Evolutionary conservation across 2,113 vertebrate species (phyloP), one percentile per base, ranked within the genome.

Genomic region (Aspidoscelis tigris): DNA sequence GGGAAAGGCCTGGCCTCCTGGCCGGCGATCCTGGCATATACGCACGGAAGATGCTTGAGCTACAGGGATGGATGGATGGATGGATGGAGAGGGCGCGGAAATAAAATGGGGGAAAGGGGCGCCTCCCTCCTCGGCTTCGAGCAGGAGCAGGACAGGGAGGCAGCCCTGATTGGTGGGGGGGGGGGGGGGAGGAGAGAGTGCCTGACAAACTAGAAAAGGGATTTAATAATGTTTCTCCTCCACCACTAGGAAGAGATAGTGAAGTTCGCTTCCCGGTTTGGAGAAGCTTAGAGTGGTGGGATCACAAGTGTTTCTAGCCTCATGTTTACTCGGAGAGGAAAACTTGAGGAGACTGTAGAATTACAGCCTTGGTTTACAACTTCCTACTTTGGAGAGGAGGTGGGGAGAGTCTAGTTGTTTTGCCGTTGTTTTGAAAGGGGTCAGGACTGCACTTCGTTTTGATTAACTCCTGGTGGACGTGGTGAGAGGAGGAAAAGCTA

Each of bases 1-100:
- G 47, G 66, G 33, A 55, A 4, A 83, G 82, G 75, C 82, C 82
- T 58, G 18, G 47, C 74, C 74, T 47, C 47, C 82, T 26, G 58
- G 75, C 14, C 14, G 64, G 24, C n/a, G 21, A 33, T 33, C 33
- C 33, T 33, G 33, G 33, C 33, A 33, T 33, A 33, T 33, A 33
- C 33, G 33, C 33, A 73, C 26, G 12, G 70, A 61, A 39, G 82
- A 43, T 83, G 82, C 74, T 58, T 70, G 9, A 64, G 64, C 61
- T 2, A 2, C 1, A 10, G 33, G 39, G 65, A 66, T 18, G 58
- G 58, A 16, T 21, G 7, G n/a, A 64, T 41, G 82, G 66, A 44
- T 33, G 33, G 33, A 33, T 33, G 33, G 61, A 58, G 22, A 39
- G 50, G 69, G 21, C 50, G 47, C 26, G 50, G 33, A 43, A 44